These are phyloP conservation scores for Onthophagus taurus DNA, from an alignment of 1,140 invertebrate species.

Conservation along the genomic window DNA sequence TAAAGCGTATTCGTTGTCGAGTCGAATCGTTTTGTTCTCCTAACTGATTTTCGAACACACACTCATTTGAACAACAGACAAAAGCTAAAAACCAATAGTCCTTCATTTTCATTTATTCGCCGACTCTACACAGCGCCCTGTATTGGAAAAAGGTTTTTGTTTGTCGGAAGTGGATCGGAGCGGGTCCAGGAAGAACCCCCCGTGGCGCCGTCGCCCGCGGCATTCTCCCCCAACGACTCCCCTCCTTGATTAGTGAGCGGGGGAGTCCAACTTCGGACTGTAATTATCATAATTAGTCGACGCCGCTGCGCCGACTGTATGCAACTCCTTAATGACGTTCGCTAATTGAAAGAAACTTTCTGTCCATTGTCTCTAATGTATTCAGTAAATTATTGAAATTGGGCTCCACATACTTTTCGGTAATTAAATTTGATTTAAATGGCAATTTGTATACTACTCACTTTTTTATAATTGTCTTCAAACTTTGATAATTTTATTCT, in stretches of 20 bases:
- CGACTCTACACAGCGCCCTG: constrained; percentile 27
- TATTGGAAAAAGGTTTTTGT: constrained; percentile 36
- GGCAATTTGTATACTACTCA: no score
- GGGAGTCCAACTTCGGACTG: constrained; percentile 18
- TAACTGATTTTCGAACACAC: constrained; percentile 37
- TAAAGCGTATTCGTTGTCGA: constrained; percentile 14
- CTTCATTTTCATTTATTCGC: constrained; percentile 38
- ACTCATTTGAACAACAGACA: constrained; percentile 35
- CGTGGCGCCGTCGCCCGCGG: constrained; percentile 15
- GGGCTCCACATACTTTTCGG: no score
- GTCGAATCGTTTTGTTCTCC: constrained; percentile 34
- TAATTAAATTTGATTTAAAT: no score
- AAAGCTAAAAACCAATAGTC: constrained; percentile 38
- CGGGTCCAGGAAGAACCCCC: neutral
- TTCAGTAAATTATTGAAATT: no score
- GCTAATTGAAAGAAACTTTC: constrained; percentile 8
- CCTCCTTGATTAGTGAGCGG: constrained; percentile 12
- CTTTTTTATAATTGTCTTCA: no score
- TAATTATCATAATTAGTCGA: constrained; percentile 26
- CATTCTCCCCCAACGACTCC: no score
- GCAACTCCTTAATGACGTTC: constrained; percentile 5
- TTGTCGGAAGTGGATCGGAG: constrained; percentile 20
- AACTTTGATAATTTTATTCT: no score
- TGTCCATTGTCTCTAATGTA: no score
- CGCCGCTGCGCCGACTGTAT: constrained; percentile 7